These are phyloP conservation scores for Myathropa florea DNA, from an alignment of 2,888 invertebrate genomes.

Conservation along the genomic window DNA sequence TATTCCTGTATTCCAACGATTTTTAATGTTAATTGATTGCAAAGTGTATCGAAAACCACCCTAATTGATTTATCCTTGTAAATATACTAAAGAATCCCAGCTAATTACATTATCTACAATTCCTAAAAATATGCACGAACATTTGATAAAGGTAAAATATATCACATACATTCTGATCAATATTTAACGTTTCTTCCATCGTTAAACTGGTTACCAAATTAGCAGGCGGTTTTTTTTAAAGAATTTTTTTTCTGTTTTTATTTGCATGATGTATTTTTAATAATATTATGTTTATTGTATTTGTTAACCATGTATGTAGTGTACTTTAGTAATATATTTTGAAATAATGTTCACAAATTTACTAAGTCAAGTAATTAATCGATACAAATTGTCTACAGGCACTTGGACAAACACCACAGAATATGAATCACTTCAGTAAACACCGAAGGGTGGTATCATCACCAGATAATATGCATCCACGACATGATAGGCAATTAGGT, in stretches of 20 bases:
- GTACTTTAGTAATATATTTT: constrained; percentile 11
- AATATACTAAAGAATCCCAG: neutral
- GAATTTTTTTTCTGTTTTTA: neutral
- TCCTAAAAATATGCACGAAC: constrained; percentile 18
- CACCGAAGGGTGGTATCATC: constrained; percentile 80
- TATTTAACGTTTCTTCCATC: constrained; percentile 16
- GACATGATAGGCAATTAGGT: constrained; percentile 77
- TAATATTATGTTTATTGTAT: constrained; percentile 3
- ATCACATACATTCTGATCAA: neutral
- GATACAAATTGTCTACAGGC: constrained; percentile 74
- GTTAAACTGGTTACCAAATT: constrained; percentile 19
- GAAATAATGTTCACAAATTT: neutral
- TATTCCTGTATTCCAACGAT: neutral
- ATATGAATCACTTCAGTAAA: constrained; percentile 77
- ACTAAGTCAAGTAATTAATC: neutral
- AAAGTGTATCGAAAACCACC: neutral
- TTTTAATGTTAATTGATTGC: neutral
- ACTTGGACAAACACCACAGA: constrained; percentile 79
- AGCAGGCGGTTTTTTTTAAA: constrained; percentile 21
- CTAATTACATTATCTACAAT: neutral
- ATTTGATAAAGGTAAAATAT: constrained; percentile 19
- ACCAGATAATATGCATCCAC: constrained; percentile 80
- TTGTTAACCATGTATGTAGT: constrained; percentile 22
- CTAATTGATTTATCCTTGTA: neutral
- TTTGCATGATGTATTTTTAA: constrained; percentile 42